Conservation (phyloP, 2,888 invertebrate species). For the Lycia hirtaria region DNA sequence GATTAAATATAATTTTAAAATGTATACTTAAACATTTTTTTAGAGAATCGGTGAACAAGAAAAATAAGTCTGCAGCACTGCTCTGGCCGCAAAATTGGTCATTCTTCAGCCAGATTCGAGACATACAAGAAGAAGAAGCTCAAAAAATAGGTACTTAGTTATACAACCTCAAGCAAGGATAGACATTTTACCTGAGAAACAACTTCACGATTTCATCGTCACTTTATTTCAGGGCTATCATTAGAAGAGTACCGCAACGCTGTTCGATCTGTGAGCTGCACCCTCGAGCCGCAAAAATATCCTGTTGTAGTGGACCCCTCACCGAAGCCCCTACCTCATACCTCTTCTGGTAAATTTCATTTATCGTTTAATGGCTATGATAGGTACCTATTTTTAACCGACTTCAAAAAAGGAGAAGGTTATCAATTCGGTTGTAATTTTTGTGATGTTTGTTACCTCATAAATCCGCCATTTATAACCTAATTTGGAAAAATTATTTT, state of each 20-base stretch:
- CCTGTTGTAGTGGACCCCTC: slow-evolving; percentile 70
- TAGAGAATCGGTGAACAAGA: slow-evolving; percentile 65
- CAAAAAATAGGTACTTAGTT: slow-evolving; percentile 70
- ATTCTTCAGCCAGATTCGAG: slow-evolving; percentile 64
- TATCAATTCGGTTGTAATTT: no score
- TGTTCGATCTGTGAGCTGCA: slow-evolving; percentile 66
- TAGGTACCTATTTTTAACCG: not conserved
- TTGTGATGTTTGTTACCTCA: no score
- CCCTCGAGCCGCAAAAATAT: slow-evolving; percentile 60
- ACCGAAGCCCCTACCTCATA: slow-evolving; percentile 66
- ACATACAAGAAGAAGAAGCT: slow-evolving; percentile 76
- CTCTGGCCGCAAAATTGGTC: slow-evolving; percentile 74
- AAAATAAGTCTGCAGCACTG: slow-evolving; percentile 67
- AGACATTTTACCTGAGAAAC: no score
- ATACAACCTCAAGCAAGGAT: no score
- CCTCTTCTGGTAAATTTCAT: slow-evolving; percentile 64
- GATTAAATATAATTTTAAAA: not conserved
- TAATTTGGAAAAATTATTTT: no score
- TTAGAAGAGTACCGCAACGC: slow-evolving; percentile 70
- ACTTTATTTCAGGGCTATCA: slow-evolving; percentile 59
- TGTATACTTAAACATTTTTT: slow-evolving; percentile 24
- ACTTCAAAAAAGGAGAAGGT: no score
- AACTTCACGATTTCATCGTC: no score
- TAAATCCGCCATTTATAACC: no score
- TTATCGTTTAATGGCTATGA: not conserved